Percentiles rank a stretch among this genome's conserved stretches.
Conservation (phyloP, 2,113 vertebrate species). For the Podiceps cristatus region DNA sequence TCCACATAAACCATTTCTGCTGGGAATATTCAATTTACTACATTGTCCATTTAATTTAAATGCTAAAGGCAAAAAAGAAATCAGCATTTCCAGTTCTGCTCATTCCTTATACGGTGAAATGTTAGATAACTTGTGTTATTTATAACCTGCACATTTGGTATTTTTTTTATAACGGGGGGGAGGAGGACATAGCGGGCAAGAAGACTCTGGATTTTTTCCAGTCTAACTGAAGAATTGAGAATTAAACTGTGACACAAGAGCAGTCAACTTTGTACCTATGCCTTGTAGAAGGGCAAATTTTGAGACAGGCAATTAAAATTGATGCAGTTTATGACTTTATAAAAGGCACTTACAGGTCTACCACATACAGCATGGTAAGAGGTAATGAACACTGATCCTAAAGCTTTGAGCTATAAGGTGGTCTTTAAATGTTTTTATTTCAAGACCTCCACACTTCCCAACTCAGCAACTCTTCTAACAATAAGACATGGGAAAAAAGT, state of each 20-base stretch:
- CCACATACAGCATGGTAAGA: neutral
- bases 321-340: neutral
- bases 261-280: neutral
- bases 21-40: neutral
- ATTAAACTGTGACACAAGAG: neutral
- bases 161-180: slow-evolving; percentile 32
- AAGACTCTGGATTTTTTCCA: slow-evolving; percentile 12
- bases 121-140: slow-evolving; percentile 71
- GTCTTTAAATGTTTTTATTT: neutral
- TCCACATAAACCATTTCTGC: neutral
- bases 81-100: slow-evolving; percentile 52
- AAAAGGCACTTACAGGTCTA: neutral
- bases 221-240: slow-evolving; percentile 3
- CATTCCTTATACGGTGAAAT: slow-evolving; percentile 66
- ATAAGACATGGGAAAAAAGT: neutral
- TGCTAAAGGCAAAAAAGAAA: slow-evolving; percentile 50
- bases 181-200: slow-evolving; percentile 41
- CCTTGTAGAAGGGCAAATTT: neutral
- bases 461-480: neutral
- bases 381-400: neutral
- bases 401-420: neutral
- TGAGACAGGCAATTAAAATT: neutral
- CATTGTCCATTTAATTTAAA: slow-evolving; percentile 22
- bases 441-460: neutral
- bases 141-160: slow-evolving; percentile 61